Conservation (phyloP, 2,113 vertebrate genomes). For the Potamarius usumacintae region DNA sequence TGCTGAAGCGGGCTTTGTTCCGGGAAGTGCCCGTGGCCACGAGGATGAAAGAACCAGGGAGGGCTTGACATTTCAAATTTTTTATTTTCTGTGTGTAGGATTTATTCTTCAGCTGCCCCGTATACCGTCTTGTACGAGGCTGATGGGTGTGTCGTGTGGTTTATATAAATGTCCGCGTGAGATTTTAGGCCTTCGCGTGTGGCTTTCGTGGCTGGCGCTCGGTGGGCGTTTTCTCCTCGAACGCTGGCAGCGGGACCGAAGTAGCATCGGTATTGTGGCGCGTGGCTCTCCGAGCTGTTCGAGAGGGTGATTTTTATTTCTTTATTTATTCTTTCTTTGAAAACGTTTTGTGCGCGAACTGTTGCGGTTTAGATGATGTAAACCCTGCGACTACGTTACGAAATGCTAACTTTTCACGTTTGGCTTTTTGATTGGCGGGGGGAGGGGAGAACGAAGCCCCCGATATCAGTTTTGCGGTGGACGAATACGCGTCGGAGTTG, state of each 20-base stretch:
- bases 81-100: not conserved
- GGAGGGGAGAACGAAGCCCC: no score
- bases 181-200: not conserved
- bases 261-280: not conserved
- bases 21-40: not conserved
- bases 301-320: not conserved
- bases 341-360: not conserved
- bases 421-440: not conserved
- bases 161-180: not conserved
- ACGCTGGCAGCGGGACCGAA: constrained; percentile 25
- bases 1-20: no score
- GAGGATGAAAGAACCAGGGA: not conserved
- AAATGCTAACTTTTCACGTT: not conserved
- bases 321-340: not conserved
- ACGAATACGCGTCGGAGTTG: not conserved
- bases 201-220: constrained; percentile 14
- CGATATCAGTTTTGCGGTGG: not conserved
- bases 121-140: not conserved
- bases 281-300: not conserved
- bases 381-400: not conserved
- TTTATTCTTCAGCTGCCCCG: not conserved
- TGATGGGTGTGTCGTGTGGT: not conserved
- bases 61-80: constrained; percentile 2
- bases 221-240: constrained; percentile 14
- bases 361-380: not conserved